Evolutionary conservation across 2,888 invertebrate genomes (phyloP).

Genomic region (Schizaphis graminum): DNA sequence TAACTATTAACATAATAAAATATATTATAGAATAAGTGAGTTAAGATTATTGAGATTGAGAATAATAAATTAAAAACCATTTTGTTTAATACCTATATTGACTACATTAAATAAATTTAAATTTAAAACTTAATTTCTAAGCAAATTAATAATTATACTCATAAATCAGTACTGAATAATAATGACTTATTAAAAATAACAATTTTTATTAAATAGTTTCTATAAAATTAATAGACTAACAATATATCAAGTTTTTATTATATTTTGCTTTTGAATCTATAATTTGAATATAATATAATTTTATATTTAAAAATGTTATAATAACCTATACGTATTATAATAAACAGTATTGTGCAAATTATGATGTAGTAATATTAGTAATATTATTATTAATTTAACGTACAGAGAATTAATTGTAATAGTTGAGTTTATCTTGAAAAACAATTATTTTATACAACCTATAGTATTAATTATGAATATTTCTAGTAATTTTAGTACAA

Average conservation of each 20-base stretch:
- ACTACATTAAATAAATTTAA: neutral
- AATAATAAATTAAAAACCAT: neutral
- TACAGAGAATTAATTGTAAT: neutral
- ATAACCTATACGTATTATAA: neutral
- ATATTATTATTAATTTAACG: neutral
- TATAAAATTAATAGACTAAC: neutral
- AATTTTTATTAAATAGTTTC: neutral
- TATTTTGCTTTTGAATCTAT: neutral
- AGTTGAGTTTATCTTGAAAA: neutral
- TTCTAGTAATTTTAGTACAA: neutral
- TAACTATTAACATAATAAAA: neutral
- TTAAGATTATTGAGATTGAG: neutral
- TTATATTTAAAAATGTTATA: neutral
- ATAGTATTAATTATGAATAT: neutral
- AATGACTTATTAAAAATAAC: neutral
- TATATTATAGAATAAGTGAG: neutral
- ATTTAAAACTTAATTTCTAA: neutral
- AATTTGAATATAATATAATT: neutral
- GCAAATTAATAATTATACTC: neutral
- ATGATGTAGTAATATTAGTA: neutral
- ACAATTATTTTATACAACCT: no score
- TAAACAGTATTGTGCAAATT: neutral
- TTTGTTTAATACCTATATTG: neutral
- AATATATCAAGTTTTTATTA: neutral
- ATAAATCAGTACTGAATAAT: neutral